phyloP scores from a whole-genome alignment of 2,113 vertebrate genomes.

The Chloropsis cyanopogon region DNA sequence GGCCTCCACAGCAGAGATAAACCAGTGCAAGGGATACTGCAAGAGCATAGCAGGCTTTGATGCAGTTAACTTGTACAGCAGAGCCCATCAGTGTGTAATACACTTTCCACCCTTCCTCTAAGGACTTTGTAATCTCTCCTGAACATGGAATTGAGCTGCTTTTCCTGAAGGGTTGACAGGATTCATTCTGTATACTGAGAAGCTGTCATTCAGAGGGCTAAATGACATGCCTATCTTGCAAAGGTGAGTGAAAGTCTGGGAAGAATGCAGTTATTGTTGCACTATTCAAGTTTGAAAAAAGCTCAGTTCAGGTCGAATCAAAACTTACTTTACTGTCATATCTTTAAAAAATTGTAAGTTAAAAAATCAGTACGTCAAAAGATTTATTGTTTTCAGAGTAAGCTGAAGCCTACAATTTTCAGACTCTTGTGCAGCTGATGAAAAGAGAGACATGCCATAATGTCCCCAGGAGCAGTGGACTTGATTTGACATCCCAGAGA shows the following conservation, averaged over 20 bases:
- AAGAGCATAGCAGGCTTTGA: background rate
- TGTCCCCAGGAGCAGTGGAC: background rate
- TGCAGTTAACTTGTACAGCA: background rate
- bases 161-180: background rate
- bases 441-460: background rate
- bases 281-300: background rate
- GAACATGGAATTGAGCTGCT: background rate
- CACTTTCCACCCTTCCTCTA: background rate
- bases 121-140: background rate
- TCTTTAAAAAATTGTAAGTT: background rate
- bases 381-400: background rate
- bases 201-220: background rate
- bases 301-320: background rate
- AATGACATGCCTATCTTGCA: background rate
- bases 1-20: background rate
- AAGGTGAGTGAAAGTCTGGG: background rate
- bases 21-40: background rate
- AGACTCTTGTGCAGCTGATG: background rate
- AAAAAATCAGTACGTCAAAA: background rate
- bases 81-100: background rate
- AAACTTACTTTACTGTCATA: background rate
- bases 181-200: background rate
- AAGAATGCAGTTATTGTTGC: background rate
- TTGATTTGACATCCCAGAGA: background rate
- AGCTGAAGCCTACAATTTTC: background rate